These are phyloP conservation scores for Branchinecta lindahli DNA, from an alignment of 1,140 invertebrate genomes.

Conservation along the genomic window DNA sequence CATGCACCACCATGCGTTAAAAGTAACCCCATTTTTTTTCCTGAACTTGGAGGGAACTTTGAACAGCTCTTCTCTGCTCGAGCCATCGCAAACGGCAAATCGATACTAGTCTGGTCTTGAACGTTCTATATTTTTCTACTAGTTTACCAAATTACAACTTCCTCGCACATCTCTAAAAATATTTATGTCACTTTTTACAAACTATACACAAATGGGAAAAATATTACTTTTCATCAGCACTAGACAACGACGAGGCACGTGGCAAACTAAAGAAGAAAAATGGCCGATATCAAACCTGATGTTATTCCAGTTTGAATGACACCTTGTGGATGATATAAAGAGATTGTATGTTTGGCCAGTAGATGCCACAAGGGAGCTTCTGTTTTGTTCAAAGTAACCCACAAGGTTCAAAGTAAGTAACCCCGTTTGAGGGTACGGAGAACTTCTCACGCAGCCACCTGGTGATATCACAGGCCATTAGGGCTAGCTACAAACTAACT, in stretches of 20 bases:
- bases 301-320: constrained; percentile 5
- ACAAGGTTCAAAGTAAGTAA: too few relatives aligned
- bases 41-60: constrained; percentile 2
- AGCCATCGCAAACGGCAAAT: neutral
- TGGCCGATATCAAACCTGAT: neutral
- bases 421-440: too few relatives aligned
- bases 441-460: too few relatives aligned
- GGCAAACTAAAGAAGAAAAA: neutral
- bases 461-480: too few relatives aligned
- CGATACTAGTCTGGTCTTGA: neutral
- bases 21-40: neutral
- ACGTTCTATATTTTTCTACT: neutral
- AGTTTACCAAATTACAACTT: neutral
- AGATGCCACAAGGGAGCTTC: constrained; percentile 1
- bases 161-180: constrained; percentile 10
- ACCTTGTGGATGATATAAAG: constrained; percentile 4
- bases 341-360: constrained; percentile 1
- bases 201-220: neutral
- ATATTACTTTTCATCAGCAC: neutral
- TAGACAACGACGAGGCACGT: neutral
- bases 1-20: neutral
- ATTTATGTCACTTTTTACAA: neutral
- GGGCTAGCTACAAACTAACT: too few relatives aligned
- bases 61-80: neutral
- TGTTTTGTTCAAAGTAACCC: neutral